Evolutionary conservation across 1,140 invertebrate species (phyloP).

Genomic region (Bactericera cockerelli): DNA sequence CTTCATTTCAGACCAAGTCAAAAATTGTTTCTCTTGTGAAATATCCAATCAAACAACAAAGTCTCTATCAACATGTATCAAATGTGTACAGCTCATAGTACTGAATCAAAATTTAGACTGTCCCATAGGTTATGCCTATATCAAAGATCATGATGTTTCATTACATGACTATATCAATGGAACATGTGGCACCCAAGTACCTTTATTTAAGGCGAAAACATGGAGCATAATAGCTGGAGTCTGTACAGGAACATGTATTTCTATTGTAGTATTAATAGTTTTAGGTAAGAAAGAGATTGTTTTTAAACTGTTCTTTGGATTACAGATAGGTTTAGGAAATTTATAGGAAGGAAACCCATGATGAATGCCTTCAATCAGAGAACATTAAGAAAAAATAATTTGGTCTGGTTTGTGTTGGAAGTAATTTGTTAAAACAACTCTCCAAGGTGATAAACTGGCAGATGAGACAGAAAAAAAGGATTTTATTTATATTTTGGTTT

Average conservation of each 20-base stretch:
- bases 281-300: not conserved
- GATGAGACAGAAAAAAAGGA: too few relatives aligned
- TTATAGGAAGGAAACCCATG: too few relatives aligned
- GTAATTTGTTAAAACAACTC: too few relatives aligned
- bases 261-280: slow-evolving; percentile 7
- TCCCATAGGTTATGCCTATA: not conserved
- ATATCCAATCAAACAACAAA: not conserved
- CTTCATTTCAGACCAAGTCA: slow-evolving; percentile 3
- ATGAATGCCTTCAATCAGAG: too few relatives aligned
- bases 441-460: too few relatives aligned
- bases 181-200: not conserved
- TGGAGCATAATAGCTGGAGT: not conserved
- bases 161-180: not conserved
- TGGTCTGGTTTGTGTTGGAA: too few relatives aligned
- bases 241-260: not conserved
- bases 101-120: slow-evolving; percentile 5
- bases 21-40: not conserved
- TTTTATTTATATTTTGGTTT: too few relatives aligned
- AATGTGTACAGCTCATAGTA: slow-evolving; percentile 1
- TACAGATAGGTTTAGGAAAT: too few relatives aligned
- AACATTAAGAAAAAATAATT: too few relatives aligned
- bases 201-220: not conserved
- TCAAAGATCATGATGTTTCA: not conserved
- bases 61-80: not conserved
- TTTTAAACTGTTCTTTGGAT: too few relatives aligned